Conservation (phyloP, 2,888 invertebrate species). For the Punctoribates punctum region DNA sequence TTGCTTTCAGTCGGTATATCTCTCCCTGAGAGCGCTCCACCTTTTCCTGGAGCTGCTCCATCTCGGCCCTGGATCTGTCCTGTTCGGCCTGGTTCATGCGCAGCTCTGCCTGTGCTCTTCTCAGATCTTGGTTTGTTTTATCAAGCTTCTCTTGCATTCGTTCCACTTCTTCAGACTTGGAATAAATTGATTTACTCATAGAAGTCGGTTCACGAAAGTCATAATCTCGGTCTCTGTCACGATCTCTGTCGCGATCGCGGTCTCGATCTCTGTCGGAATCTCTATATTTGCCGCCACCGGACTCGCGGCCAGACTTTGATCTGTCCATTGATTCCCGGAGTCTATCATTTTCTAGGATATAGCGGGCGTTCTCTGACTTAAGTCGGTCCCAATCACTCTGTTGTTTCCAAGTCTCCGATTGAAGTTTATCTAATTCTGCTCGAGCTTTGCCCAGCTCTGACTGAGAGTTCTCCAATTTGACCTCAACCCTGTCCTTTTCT, state of each 20-base stretch:
- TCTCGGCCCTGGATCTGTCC: conserved; percentile 62
- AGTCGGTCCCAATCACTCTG: conserved; percentile 84
- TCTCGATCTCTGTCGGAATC: conserved; percentile 39
- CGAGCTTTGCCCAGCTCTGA: conserved; percentile 90
- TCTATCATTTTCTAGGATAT: conserved; percentile 73
- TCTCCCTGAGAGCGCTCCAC: conserved; percentile 91
- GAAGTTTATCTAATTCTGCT: conserved; percentile 86
- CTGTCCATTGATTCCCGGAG: conserved; percentile 61
- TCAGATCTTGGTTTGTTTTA: conserved; percentile 74
- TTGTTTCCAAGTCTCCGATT: conserved; percentile 80
- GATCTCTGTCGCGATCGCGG: conserved; percentile 36
- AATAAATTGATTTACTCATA: conserved; percentile 59
- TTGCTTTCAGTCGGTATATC: conserved; percentile 86
- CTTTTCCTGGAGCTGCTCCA: conserved; percentile 81
- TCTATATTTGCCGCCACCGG: conserved; percentile 22
- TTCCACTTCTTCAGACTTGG: conserved; percentile 59
- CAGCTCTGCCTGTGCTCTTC: conserved; percentile 82
- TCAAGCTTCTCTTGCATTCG: conserved; percentile 74
- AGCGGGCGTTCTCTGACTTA: conserved; percentile 63
- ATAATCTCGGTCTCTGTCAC: conserved; percentile 23
- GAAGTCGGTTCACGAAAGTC: conserved; percentile 57
- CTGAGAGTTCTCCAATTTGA: conserved; percentile 85
- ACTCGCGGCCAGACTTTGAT: conserved; percentile 53
- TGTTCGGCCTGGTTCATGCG: conserved; percentile 87
- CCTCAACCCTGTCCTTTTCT: conserved; percentile 84